phyloP scores from a whole-genome alignment of 1,140 invertebrate genomes.

The Penaeus chinensis region DNA sequence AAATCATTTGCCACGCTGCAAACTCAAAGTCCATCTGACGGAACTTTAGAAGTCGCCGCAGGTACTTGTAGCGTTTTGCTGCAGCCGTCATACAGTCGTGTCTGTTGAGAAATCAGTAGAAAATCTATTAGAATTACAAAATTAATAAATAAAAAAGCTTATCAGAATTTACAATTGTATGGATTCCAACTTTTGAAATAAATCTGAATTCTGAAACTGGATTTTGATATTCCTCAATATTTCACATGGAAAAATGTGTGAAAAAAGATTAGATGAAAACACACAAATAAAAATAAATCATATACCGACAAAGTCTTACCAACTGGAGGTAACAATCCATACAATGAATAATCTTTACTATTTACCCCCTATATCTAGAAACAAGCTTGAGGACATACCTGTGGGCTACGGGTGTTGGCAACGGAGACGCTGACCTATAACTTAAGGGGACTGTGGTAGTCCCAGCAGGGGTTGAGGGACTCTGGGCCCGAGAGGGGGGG shows the following conservation, averaged over 20 bases:
- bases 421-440: slow-evolving; percentile 51
- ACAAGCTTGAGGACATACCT: slow-evolving; percentile 28
- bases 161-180: background rate
- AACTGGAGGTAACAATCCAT: background rate
- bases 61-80: slow-evolving; percentile 92
- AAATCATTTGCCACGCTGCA: slow-evolving; percentile 98
- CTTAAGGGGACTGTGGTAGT: slow-evolving; percentile 37
- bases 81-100: slow-evolving; percentile 84
- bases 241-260: too few relatives aligned
- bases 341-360: background rate
- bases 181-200: too few relatives aligned
- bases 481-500: slow-evolving; percentile 34
- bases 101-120: slow-evolving; percentile 67
- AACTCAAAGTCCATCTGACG: slow-evolving; percentile 99
- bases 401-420: slow-evolving; percentile 56
- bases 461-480: slow-evolving; percentile 16
- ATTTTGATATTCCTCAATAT: too few relatives aligned
- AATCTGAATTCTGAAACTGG: too few relatives aligned
- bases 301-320: too few relatives aligned
- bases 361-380: background rate
- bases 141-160: background rate
- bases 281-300: too few relatives aligned
- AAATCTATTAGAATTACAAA: background rate
- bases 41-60: slow-evolving; percentile 90
- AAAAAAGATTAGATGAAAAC: too few relatives aligned